A percentile compares a stretch with the other conserved stretches of the same genome.
Conservation (phyloP, 2,113 vertebrate species). For the Caranx ignobilis region DNA sequence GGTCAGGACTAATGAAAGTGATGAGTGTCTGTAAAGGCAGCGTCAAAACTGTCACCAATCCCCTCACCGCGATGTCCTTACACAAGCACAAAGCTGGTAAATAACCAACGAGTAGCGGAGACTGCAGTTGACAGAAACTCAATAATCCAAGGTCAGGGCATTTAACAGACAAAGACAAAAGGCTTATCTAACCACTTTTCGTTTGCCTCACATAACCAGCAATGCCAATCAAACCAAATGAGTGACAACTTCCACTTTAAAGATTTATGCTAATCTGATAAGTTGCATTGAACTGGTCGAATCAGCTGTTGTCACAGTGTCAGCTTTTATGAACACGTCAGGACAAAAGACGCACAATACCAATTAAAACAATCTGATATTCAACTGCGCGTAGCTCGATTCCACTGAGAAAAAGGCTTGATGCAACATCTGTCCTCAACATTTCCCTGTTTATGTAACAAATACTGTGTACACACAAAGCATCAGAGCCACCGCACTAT, state of each 20-base stretch:
- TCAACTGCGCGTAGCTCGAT: background rate
- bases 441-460: background rate
- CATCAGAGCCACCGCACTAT: background rate
- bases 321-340: background rate
- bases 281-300: slow-evolving; percentile 8
- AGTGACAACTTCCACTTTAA: slow-evolving; percentile 73
- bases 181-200: slow-evolving; percentile 77
- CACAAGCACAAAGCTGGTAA: slow-evolving; percentile 63
- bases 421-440: background rate
- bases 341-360: slow-evolving; percentile 4
- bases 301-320: slow-evolving; percentile 20
- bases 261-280: slow-evolving; percentile 80
- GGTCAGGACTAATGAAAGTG: slow-evolving; percentile 54
- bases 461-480: background rate
- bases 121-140: slow-evolving; percentile 66
- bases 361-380: slow-evolving; percentile 4
- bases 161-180: slow-evolving; percentile 80
- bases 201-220: slow-evolving; percentile 58
- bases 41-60: slow-evolving; percentile 48
- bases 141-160: slow-evolving; percentile 77
- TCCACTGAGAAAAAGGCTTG: background rate
- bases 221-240: slow-evolving; percentile 62
- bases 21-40: slow-evolving; percentile 48
- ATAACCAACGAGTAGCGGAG: slow-evolving; percentile 56
- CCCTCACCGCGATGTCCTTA: slow-evolving; percentile 48